Evolutionary conservation across 2,797 vertebrate species (phyloP).

Genomic region (Sphaeramia orbicularis): DNA sequence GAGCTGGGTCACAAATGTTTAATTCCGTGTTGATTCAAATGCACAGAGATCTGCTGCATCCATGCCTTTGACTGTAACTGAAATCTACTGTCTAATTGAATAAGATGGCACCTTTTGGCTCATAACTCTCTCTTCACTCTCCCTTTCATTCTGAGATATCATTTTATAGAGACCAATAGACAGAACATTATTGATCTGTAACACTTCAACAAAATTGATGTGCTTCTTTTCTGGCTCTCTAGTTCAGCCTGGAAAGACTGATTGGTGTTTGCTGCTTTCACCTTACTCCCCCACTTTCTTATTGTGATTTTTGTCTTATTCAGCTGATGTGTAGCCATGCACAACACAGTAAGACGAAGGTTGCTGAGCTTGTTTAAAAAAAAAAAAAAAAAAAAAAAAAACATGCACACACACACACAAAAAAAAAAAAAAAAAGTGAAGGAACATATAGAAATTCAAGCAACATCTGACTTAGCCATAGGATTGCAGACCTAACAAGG

Average conservation of each 20-base stretch:
- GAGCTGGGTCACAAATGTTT: constrained; percentile 42
- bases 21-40: constrained; percentile 35
- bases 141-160: constrained; percentile 47
- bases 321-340: constrained; percentile 53
- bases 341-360: constrained; percentile 43
- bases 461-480: constrained; percentile 58
- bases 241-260: constrained; percentile 38
- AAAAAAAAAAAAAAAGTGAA: neutral
- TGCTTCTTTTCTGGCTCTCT: constrained; percentile 42
- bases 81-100: constrained; percentile 60
- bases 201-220: constrained; percentile 67
- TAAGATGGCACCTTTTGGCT: constrained; percentile 52
- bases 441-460: constrained; percentile 35
- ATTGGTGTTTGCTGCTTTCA: constrained; percentile 56
- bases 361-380: constrained; percentile 60
- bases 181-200: constrained; percentile 61
- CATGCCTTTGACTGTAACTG: constrained; percentile 37
- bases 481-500: constrained; percentile 60
- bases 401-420: no score
- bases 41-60: constrained; percentile 28
- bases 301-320: constrained; percentile 52
- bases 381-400: no score
- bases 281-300: constrained; percentile 42
- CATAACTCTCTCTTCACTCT: constrained; percentile 47
- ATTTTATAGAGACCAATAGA: constrained; percentile 62